Percentiles rank a stretch among this genome's conserved stretches.
Conservation (phyloP, 1,140 invertebrate species). For the Oscheius sp. region DNA sequence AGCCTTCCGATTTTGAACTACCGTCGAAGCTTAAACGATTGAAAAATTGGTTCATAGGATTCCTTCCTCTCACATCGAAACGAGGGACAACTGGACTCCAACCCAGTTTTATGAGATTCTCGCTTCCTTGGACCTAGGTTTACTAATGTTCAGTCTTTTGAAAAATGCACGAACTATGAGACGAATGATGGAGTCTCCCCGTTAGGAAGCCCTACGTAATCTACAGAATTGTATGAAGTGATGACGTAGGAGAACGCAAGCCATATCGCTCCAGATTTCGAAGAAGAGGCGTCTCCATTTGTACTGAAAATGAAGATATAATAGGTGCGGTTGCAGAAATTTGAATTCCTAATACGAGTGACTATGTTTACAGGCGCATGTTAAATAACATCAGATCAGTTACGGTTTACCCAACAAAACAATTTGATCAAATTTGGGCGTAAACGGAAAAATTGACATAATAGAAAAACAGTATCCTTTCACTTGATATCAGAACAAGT, state of each 20-base stretch:
- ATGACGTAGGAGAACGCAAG: background rate
- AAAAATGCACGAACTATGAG: background rate
- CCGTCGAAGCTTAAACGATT: background rate
- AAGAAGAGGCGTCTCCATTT: background rate
- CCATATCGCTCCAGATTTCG: background rate
- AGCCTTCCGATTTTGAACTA: background rate
- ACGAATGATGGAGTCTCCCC: background rate
- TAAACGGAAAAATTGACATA: no score
- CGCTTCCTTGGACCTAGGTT: background rate
- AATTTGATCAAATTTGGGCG: no score
- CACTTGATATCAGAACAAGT: no score
- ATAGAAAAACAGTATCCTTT: no score
- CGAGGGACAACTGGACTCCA: background rate
- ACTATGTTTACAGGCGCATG: no score
- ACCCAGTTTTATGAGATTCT: background rate
- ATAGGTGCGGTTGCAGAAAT: no score
- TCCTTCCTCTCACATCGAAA: background rate
- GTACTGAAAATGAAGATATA: no score
- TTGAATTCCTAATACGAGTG: no score
- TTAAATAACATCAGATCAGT: no score
- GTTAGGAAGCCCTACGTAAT: background rate
- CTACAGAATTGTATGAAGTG: background rate
- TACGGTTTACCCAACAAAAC: no score
- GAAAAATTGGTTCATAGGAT: background rate
- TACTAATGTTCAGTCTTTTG: background rate